Evolutionary conservation across 2,113 vertebrate genomes (phyloP).

Genomic region (Zosterops japonicus): DNA sequence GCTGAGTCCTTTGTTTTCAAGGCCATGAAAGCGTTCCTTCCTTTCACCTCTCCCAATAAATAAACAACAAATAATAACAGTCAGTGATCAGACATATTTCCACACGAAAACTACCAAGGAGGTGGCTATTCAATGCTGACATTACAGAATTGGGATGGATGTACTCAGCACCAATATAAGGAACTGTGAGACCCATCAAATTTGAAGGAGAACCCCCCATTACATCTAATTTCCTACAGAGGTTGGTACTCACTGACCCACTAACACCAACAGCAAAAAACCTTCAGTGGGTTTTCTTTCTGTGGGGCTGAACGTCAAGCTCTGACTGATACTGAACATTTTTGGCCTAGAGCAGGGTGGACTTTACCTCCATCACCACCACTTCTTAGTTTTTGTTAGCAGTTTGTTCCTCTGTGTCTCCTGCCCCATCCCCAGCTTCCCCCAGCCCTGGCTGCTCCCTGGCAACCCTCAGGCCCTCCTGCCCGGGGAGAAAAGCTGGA

Average conservation of each 20-base stretch:
- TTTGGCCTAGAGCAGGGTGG: background rate
- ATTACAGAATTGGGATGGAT: background rate
- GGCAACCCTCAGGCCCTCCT: background rate
- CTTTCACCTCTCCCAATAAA: background rate
- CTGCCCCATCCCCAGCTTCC: background rate
- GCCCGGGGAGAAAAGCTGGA: background rate
- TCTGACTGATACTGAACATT: background rate
- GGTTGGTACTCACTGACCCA: background rate
- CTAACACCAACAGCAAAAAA: background rate
- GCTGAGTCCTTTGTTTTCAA: background rate
- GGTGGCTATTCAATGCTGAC: background rate
- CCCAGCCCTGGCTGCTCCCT: background rate
- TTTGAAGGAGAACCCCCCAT: background rate
- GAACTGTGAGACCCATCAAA: background rate
- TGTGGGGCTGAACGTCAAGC: background rate
- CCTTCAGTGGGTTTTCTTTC: background rate
- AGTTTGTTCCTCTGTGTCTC: background rate
- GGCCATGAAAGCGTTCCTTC: background rate
- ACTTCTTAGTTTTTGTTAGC: background rate
- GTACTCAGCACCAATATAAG: background rate
- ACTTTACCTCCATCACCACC: background rate
- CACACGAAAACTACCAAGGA: background rate
- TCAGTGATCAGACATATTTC: background rate
- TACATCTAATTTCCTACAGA: background rate
- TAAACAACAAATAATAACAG: background rate